Percentiles rank a stretch among this genome's conserved stretches.
These are phyloP conservation scores for Drosophila stalkeri DNA, from an alignment of 2,888 invertebrate genomes.

Conservation along the genomic window DNA sequence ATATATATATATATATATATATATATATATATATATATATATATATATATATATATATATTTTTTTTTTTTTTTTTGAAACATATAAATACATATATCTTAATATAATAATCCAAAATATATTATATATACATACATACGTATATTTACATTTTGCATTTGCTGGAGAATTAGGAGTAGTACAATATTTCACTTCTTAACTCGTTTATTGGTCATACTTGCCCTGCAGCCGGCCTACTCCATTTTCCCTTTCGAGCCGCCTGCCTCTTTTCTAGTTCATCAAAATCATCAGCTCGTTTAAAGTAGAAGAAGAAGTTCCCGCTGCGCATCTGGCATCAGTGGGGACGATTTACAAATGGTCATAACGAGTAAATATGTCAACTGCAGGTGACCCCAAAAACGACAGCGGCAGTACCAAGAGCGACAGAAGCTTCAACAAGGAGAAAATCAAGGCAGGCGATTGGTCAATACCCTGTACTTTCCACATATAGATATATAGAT, in stretches of 20 bases:
- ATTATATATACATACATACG: too few relatives aligned
- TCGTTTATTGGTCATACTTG: background rate
- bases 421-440: slow-evolving; percentile 5
- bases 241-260: too few relatives aligned
- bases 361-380: slow-evolving; percentile 84
- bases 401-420: too few relatives aligned
- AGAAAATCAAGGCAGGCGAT: slow-evolving; percentile 10
- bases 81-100: too few relatives aligned
- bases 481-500: too few relatives aligned
- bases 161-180: too few relatives aligned
- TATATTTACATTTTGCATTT: too few relatives aligned
- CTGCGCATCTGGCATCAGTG: slow-evolving; percentile 26
- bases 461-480: slow-evolving; percentile 7
- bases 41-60: too few relatives aligned
- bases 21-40: too few relatives aligned
- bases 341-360: slow-evolving; percentile 69
- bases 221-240: background rate
- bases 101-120: too few relatives aligned
- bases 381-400: slow-evolving; percentile 70
- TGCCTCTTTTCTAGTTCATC: background rate
- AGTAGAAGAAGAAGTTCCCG: slow-evolving; percentile 33
- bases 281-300: slow-evolving; percentile 2
- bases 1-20: too few relatives aligned
- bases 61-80: too few relatives aligned
- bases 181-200: background rate